Evolutionary conservation across 2,797 vertebrate genomes (phyloP).

Genomic region (Propithecus perrieri): DNA sequence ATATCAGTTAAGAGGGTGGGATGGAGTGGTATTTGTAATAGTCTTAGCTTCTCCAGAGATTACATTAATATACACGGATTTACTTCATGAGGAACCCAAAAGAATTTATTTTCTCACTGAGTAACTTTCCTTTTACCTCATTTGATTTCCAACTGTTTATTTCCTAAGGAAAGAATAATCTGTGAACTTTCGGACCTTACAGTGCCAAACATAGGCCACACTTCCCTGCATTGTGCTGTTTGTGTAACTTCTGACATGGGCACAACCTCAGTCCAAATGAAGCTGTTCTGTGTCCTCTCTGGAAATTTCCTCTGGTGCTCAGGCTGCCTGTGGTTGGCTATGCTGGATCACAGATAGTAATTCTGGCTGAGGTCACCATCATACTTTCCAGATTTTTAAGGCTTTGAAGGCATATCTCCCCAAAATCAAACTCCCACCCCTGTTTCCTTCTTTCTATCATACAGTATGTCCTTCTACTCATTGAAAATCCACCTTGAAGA

Average conservation of each 20-base stretch:
- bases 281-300: constrained; percentile 35
- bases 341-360: neutral
- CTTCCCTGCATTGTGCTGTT: constrained; percentile 66
- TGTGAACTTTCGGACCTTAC: constrained; percentile 36
- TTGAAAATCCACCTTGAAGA: neutral
- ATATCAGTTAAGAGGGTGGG: neutral
- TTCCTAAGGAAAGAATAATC: constrained; percentile 70
- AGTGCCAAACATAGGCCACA: neutral
- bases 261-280: constrained; percentile 8
- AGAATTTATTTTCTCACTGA: constrained; percentile 16
- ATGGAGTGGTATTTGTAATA: neutral
- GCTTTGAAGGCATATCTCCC: neutral
- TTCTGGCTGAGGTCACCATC: neutral
- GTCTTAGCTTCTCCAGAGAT: neutral
- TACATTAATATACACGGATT: neutral
- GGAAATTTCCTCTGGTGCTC: constrained; percentile 73
- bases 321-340: neutral
- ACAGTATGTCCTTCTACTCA: neutral
- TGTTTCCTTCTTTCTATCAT: neutral
- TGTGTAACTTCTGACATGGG: constrained; percentile 46
- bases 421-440: neutral
- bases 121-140: constrained; percentile 70
- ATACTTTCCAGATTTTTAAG: neutral
- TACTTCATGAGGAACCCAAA: neutral
- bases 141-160: constrained; percentile 66